Evolutionary conservation across 2,797 vertebrate species (phyloP).

Genomic region (Halcyon smyrnensis): DNA sequence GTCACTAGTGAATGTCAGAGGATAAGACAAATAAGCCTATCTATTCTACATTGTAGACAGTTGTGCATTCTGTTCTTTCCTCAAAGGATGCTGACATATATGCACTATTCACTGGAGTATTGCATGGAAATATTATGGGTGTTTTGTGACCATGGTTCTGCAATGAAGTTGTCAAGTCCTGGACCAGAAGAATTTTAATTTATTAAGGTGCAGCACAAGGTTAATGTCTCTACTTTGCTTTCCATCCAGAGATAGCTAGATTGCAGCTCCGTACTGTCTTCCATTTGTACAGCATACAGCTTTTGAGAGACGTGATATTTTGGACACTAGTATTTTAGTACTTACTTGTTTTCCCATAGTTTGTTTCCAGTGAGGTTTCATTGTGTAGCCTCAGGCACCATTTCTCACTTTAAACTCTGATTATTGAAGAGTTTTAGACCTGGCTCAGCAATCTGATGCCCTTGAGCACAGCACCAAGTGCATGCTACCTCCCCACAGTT

Average conservation of each 20-base stretch:
- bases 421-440: background rate
- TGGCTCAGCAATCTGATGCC: background rate
- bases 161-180: background rate
- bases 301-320: background rate
- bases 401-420: background rate
- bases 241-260: background rate
- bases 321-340: background rate
- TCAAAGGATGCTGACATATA: background rate
- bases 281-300: background rate
- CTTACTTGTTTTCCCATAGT: background rate
- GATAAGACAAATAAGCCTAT: background rate
- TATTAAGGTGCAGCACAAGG: background rate
- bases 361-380: background rate
- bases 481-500: background rate
- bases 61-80: background rate
- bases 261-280: background rate
- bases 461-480: background rate
- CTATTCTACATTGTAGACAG: background rate
- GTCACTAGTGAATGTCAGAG: background rate
- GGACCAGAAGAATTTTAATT: background rate
- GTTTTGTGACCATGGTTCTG: background rate
- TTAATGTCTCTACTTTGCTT: background rate
- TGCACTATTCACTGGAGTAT: background rate
- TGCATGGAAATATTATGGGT: background rate
- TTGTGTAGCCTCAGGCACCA: background rate